A percentile compares a stretch with the other conserved stretches of the same genome.
phyloP scores from a whole-genome alignment of 2,797 vertebrate genomes.

The Sylvilagus floridanus region DNA sequence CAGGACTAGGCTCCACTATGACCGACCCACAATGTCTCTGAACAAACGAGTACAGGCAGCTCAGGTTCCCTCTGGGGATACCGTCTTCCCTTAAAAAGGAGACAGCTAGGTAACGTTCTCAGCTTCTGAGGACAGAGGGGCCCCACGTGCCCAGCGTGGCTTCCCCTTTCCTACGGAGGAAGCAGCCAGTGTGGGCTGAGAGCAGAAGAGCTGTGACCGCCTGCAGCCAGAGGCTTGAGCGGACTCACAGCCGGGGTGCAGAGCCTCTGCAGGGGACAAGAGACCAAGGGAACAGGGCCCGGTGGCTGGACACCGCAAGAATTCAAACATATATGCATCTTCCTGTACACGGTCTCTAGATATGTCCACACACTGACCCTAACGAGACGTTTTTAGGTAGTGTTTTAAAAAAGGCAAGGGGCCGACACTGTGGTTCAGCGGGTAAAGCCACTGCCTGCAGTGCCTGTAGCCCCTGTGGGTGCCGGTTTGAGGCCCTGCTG shows the following conservation, averaged over 20 bases:
- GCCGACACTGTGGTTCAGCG: too few relatives aligned
- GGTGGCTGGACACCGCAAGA: background rate
- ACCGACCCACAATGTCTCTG: background rate
- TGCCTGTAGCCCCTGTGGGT: too few relatives aligned
- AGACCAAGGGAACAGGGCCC: background rate
- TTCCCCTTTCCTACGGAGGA: background rate
- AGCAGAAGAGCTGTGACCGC: background rate
- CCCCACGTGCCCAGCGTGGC: background rate
- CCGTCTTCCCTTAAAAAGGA: background rate
- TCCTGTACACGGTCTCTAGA: too few relatives aligned
- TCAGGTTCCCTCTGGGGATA: background rate
- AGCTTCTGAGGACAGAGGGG: slow-evolving; percentile 6
- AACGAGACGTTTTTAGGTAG: background rate
- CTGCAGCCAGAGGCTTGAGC: background rate
- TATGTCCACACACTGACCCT: background rate
- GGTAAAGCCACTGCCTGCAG: too few relatives aligned
- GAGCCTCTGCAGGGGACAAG: background rate
- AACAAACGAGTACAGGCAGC: background rate
- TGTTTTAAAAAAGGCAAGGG: too few relatives aligned
- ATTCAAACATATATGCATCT: background rate
- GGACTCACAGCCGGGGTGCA: background rate
- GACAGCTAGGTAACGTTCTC: background rate
- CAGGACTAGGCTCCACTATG: background rate
- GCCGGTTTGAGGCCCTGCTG: too few relatives aligned
- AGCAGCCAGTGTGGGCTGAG: background rate